Evolutionary conservation across 2,797 vertebrate species (phyloP).

Genomic region (Pseudocheirus occidentalis): DNA sequence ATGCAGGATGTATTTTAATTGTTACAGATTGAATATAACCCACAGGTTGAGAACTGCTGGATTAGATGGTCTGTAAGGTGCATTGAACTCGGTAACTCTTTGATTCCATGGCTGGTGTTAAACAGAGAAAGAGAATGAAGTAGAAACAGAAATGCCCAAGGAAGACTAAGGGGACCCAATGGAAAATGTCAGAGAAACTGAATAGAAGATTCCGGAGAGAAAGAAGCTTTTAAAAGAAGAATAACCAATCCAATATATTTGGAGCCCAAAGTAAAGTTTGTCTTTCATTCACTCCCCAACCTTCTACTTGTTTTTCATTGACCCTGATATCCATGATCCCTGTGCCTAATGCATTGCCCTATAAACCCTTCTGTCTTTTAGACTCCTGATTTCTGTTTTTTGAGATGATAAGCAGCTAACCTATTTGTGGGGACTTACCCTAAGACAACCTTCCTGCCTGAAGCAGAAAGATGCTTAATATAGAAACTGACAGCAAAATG

Average conservation of each 20-base stretch:
- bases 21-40: too few species aligned
- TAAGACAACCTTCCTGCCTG: background rate
- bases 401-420: background rate
- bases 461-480: background rate
- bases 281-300: background rate
- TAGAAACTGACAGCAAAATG: background rate
- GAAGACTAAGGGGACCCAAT: background rate
- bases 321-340: background rate
- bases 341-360: background rate
- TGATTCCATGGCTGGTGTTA: background rate
- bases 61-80: background rate
- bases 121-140: background rate
- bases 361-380: background rate
- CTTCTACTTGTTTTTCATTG: background rate
- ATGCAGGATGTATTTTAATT: too few species aligned
- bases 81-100: background rate
- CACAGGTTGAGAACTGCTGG: too few species aligned
- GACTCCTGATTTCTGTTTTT: background rate
- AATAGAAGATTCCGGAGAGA: background rate
- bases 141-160: background rate
- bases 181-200: background rate
- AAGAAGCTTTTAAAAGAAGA: background rate
- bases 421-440: background rate
- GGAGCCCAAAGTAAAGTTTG: background rate
- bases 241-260: background rate